Base-by-base conservation (phyloP, 2,888 invertebrate species). In the Leucoptera coffeella region DNA sequence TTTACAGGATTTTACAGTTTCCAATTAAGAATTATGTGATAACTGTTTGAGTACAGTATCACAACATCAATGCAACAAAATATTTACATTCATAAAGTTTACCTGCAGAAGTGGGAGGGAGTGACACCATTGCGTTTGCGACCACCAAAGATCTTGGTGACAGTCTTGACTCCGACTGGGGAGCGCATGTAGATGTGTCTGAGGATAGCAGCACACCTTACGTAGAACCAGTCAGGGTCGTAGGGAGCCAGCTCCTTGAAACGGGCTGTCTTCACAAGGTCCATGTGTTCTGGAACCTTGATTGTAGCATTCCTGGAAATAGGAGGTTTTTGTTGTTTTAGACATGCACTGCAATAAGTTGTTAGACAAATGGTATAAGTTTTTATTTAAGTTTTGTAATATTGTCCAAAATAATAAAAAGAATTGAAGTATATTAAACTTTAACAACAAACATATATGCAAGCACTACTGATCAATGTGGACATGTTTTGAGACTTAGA, bases 221-320 rank as follows among this genome's bases (percentile, higher is more conserved):
- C 85, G 51, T 89, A 97, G 62, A 88, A 99, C 97, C 97, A 99
- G 56, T 99, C 97, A 22, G 91, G 90, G 58, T 99, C 95, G 43
- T 91, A 92, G 1, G 99, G 99, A 21, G 97, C 93, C 47, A 99
- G 73, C 65, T 99, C 97, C 74, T 99, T 99, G 73, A 84, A 90
- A 39, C 84, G 82, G 31, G 89, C 95, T 11, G 92, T 90, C 64
- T 99, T 99, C 2, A 99, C 94, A 29, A 97, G 77, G 62, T 99
- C 97, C 47, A 92, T 87, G 82, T 96, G 96, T 52, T 99, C 97
- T 35, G 99, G 99, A 19, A 95, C 88, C 74, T 88, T 90, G 58
- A 96, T 79, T 61, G 95, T 95, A 39, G 92, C 95, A 42, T 87
- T 85, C 64, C 92, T 91, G 49, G 19, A 56, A 52, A 32, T 11